phyloP scores from a whole-genome alignment of 2,113 vertebrate species.

The zebrafish (Danio rerio) region GRCz12tu NC_133179.1:9379001-9379500 shows the following conservation, averaged over 20 bases:
- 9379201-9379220: slow-evolving; percentile 71
- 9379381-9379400: slow-evolving; percentile 44
- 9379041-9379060: neutral
- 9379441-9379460: too few species aligned
- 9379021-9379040: too few species aligned
- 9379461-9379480: too few species aligned
- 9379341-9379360: slow-evolving; percentile 6
- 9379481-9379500: too few species aligned
- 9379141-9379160: slow-evolving; percentile 70
- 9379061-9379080: neutral
- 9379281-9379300: slow-evolving; percentile 6
- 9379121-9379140: slow-evolving; percentile 45
- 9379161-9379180: slow-evolving; percentile 73
- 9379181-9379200: slow-evolving; percentile 56
- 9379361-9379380: slow-evolving; percentile 30
- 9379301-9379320: neutral
- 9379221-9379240: slow-evolving; percentile 64
- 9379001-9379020: too few species aligned
- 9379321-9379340: neutral
- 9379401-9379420: slow-evolving; percentile 21
- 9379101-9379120: slow-evolving; percentile 22
- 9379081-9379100: slow-evolving; percentile 1
- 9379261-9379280: slow-evolving; percentile 55
- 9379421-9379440: too few species aligned
- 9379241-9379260: slow-evolving; percentile 74